Conservation (phyloP, 2,797 vertebrate genomes). For the Lutjanus campechanus region DNA sequence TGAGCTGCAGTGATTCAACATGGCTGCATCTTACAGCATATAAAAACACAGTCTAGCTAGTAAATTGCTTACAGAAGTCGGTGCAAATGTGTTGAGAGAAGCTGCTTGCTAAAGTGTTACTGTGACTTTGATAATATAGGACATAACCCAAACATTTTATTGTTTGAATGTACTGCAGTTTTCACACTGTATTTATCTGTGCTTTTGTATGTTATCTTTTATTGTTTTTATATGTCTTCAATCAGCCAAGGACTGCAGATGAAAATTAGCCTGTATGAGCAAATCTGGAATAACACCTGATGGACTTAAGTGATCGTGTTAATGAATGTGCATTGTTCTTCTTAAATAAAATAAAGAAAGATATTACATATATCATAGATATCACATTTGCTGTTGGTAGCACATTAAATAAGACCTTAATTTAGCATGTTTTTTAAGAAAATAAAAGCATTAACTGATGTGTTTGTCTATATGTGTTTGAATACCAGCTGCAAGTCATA, state of each 20-base stretch:
- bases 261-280: too few relatives aligned
- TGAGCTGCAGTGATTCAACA: background rate
- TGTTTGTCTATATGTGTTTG: background rate
- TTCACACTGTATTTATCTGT: background rate
- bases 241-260: too few relatives aligned
- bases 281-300: too few relatives aligned
- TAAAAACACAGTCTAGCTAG: background rate
- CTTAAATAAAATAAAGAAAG: too few relatives aligned
- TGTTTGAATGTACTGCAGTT: background rate
- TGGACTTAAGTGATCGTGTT: too few relatives aligned
- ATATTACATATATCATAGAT: too few relatives aligned
- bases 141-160: background rate
- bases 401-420: background rate
- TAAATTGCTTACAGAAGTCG: background rate
- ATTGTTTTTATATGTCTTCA: too few relatives aligned
- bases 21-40: background rate
- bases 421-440: background rate
- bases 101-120: background rate
- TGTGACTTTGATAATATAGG: background rate
- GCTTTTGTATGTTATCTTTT: too few relatives aligned
- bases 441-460: background rate
- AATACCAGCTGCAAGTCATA: background rate
- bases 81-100: background rate
- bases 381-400: too few relatives aligned
- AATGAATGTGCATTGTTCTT: too few relatives aligned